phyloP scores from a whole-genome alignment of 1,140 invertebrate species.

The Bombus pyrosoma region DNA sequence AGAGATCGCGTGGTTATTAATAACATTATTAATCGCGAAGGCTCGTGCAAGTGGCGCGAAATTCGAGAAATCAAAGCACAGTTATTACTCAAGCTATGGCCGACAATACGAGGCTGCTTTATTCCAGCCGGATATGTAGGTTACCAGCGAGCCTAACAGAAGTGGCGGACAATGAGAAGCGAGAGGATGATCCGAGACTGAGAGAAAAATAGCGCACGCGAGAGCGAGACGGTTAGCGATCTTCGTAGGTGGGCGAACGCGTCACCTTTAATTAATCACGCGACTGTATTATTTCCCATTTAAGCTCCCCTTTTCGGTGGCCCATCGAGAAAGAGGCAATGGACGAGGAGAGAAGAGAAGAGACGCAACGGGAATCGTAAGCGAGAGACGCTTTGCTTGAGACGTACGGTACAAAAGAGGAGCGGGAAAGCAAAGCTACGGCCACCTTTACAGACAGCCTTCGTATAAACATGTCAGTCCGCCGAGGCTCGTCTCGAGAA shows the following conservation, averaged over 20 bases:
- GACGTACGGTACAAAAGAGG: constrained; percentile 72
- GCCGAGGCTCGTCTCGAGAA: constrained; percentile 72
- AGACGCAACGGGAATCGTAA: constrained; percentile 58
- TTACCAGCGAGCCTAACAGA: constrained; percentile 14
- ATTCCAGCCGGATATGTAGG: constrained; percentile 34
- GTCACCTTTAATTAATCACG: constrained; percentile 80
- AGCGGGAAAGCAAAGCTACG: constrained; percentile 68
- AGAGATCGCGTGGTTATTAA: background rate
- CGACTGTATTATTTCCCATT: constrained; percentile 81
- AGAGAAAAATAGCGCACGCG: background rate
- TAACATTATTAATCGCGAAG: constrained; percentile 20
- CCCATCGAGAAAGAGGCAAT: constrained; percentile 7
- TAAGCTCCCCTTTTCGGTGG: constrained; percentile 66
- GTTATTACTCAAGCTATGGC: constrained; percentile 21
- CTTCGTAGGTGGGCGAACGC: constrained; percentile 76
- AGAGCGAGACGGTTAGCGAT: constrained; percentile 4
- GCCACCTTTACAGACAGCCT: constrained; percentile 75
- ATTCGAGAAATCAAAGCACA: constrained; percentile 35
- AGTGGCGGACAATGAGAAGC: constrained; percentile 45
- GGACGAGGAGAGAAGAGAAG: constrained; percentile 62
- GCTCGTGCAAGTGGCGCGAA: background rate
- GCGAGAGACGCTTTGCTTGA: constrained; percentile 70
- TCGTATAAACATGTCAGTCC: constrained; percentile 81
- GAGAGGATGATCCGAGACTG: constrained; percentile 35
- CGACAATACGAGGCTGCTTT: background rate